Evolutionary conservation across 2,888 invertebrate species (phyloP), one percentile per base, ranked within the genome.

Genomic region (Sarcophaga carnaria): DNA sequence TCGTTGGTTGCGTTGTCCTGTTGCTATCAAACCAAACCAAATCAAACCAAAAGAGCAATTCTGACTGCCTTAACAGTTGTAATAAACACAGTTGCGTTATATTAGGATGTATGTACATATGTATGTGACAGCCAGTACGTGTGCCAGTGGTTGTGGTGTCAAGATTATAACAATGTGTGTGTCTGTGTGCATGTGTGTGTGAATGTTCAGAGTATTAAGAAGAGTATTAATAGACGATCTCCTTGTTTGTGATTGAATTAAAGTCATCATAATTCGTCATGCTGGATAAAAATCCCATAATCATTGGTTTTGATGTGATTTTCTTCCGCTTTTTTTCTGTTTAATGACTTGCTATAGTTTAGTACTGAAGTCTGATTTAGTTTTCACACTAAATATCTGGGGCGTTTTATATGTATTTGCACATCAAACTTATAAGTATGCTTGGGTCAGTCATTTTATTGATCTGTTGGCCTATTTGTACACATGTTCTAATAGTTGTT

Each of bases 231-330:
- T 20, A 84, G 69, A 17, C 81, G 69, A 83, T 80, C 54, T 66
- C 27, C 60, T 69, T 79, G 69, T 75, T 63, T 78, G 77, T 86
- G 83, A 83, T 87, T 87, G 81, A 81, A 83, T 87, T 87, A 71
- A 80, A 87, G 78, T 87, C 83, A 87, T 87, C 83, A 87, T 81
- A 87, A 83, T 87, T 87, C 86, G 86, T 71, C 67, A 81, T 83
- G 74, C 78, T 69, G 83, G 83, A 87, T 87, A 74, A 78, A 86
- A 86, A 77, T 54, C 37, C 80, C 66, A 78, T 78, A 74, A 71
- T 83, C 86, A 87, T 83, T 83, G 86, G 83, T 79, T 83, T 86
- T 81, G 80, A 77, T 83, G 77, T 87, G 83, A 87, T 87, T 84
- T 47, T 5, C 54, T 45, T 20, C 54, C 59, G 27, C 17, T 70